Percentiles rank a stretch among this genome's conserved stretches.
phyloP scores from a whole-genome alignment of 1,140 invertebrate genomes.

The Drosophila teissieri region DNA sequence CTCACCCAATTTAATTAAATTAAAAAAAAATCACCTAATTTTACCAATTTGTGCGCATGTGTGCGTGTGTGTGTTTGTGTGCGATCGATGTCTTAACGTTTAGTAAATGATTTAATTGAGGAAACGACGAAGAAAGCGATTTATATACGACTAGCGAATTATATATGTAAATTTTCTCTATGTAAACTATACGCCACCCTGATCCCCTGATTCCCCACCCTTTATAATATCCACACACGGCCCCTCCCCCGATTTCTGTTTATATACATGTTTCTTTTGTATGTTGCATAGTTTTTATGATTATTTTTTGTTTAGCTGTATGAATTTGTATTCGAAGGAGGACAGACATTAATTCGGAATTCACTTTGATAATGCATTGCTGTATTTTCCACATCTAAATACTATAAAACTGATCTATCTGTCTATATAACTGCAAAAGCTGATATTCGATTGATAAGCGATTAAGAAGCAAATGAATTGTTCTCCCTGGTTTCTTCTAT shows the following conservation, averaged over 20 bases:
- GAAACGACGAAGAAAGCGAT: constrained; percentile 34
- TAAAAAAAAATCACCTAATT: neutral
- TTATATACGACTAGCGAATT: constrained; percentile 69
- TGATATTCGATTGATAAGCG: constrained; percentile 12
- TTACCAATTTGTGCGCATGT: constrained; percentile 5
- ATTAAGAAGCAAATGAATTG: constrained; percentile 15
- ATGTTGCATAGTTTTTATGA: constrained; percentile 68
- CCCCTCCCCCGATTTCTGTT: constrained; percentile 18
- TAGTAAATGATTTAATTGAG: constrained; percentile 29
- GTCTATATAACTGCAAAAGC: neutral
- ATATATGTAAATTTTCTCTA: constrained; percentile 55
- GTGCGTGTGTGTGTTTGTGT: constrained; percentile 25
- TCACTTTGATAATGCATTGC: constrained; percentile 25
- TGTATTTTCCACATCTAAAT: constrained; percentile 19
- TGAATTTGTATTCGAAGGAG: constrained; percentile 32
- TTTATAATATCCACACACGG: neutral
- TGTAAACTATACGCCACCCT: constrained; percentile 24
- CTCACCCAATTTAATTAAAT: constrained; percentile 10
- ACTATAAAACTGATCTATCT: constrained; percentile 4
- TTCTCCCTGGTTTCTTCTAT: constrained; percentile 15
- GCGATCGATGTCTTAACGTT: constrained; percentile 27
- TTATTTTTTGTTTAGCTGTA: constrained; percentile 53
- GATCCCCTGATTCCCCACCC: neutral
- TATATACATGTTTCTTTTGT: constrained; percentile 46
- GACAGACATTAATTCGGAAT: constrained; percentile 33